Conservation (phyloP, 2,797 vertebrate species). For the Channa striata region DNA sequence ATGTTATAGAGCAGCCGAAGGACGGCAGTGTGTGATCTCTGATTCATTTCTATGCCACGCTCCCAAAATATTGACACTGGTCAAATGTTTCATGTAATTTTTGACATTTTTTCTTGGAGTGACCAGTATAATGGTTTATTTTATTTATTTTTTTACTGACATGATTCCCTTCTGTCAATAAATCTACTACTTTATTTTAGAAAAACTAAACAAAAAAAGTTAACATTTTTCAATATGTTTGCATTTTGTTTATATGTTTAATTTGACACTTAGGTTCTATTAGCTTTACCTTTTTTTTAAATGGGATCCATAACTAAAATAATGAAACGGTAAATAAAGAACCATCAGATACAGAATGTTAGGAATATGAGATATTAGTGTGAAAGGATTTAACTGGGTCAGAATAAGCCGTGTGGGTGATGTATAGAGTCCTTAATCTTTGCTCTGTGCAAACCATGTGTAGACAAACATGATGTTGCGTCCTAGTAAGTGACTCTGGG, state of each 20-base stretch:
- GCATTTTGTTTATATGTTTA: neutral
- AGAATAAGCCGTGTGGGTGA: conserved; percentile 42
- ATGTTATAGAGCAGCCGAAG: conserved; percentile 12
- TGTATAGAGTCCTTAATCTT: conserved; percentile 67
- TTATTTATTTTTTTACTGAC: conserved; percentile 17
- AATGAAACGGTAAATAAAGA: too few relatives aligned
- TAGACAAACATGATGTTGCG: conserved; percentile 60
- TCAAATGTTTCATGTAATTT: conserved; percentile 1
- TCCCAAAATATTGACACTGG: neutral
- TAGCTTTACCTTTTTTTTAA: neutral
- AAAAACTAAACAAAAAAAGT: neutral
- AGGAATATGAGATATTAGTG: conserved; percentile 1
- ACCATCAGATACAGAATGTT: neutral
- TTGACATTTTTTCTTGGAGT: neutral
- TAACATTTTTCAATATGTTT: neutral
- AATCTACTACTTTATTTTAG: neutral
- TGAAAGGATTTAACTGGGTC: conserved; percentile 46
- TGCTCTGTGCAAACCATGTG: conserved; percentile 46
- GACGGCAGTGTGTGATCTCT: conserved; percentile 24
- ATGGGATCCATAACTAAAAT: neutral
- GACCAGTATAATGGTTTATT: neutral
- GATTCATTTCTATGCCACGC: conserved; percentile 35
- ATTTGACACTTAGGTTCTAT: neutral
- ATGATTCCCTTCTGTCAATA: neutral
- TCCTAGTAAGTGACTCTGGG: conserved; percentile 70